Percentiles rank a stretch among this genome's conserved stretches.
phyloP scores from a whole-genome alignment of 2,888 invertebrate species.

The Aleiodes alternator region DNA sequence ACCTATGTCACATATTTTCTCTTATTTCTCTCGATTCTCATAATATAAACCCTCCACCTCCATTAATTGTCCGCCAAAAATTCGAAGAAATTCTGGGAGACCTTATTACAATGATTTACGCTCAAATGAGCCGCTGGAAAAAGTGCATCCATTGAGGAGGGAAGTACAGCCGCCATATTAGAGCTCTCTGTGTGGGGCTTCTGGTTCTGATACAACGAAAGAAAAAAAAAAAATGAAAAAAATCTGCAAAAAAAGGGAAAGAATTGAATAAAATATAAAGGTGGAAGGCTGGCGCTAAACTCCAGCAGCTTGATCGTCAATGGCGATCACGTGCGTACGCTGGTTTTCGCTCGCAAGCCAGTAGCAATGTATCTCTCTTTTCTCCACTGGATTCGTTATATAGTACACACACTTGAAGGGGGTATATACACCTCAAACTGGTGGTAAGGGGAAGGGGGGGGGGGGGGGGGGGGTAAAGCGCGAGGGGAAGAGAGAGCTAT shows the following conservation, averaged over 20 bases:
- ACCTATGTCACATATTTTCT: no score
- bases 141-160: neutral
- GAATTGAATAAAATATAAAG: no score
- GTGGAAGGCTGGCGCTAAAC: conserved; percentile 56
- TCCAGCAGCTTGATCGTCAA: conserved; percentile 63
- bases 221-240: conserved; percentile 58
- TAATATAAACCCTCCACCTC: neutral
- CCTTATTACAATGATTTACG: neutral
- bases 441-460: conserved; percentile 4
- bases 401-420: conserved; percentile 32
- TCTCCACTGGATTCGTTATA: conserved; percentile 1
- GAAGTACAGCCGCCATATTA: conserved; percentile 30
- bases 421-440: conserved; percentile 39
- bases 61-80: conserved; percentile 9
- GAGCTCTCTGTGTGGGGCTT: conserved; percentile 31
- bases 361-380: conserved; percentile 22
- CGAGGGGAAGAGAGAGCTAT: conserved; percentile 38
- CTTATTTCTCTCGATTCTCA: no score
- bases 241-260: conserved; percentile 57
- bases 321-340: conserved; percentile 66
- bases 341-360: conserved; percentile 14
- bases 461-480: conserved; percentile 15
- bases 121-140: neutral
- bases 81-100: neutral
- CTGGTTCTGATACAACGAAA: conserved; percentile 57